Evolutionary conservation across 2,888 invertebrate genomes (phyloP), one percentile per base, ranked within the genome.

Genomic region (Machimus rusticus): DNA sequence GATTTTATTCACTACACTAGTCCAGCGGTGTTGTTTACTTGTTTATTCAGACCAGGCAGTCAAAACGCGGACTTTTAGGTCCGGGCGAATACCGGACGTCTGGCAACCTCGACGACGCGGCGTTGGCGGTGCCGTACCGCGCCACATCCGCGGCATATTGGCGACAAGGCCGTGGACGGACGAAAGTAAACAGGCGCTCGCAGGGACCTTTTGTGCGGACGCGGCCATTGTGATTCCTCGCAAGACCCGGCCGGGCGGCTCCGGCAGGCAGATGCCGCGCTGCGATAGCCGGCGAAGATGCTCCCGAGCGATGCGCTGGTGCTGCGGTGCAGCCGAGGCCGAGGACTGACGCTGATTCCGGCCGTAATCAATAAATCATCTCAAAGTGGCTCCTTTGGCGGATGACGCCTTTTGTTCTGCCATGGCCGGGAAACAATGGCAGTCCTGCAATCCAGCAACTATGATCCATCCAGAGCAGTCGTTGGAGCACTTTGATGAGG

Each of bases 341-440:
- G 39, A 66, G 28, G 28, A 66, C 66, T 66, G 66, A 66, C 66
- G 66, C 66, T 66, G 66, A 66, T 66, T 66, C 66, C 66, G 66
- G 66, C 85, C 74, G 46, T 87, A 88, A 88, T 88, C 88, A 88
- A 88, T 88, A 88, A 88, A 88, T 88, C 88, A 88, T 88, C 86
- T 88, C 85, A 86, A 88, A 88, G 86, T 86, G 77, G 82, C 85
- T 87, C 86, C 84, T 87, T 87, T 88, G 81, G 74, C 74, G 82
- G 81, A 87, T 87, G 37, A 82, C 82, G 82, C 81, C 87, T 87
- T 87, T 82, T 86, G 77, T 78, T 87, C 39, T 66, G 39, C 39
- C 78, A 46, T 43, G 74, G 74, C 79, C 31, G 57, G 46, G 14
- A 84, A 87, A 82, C 74, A 82, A 84, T 87, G 34, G 37, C 16